A percentile compares a stretch with the other conserved stretches of the same genome.
Conservation (phyloP, 1,140 invertebrate genomes). For the Drosophila sucinea region DNA sequence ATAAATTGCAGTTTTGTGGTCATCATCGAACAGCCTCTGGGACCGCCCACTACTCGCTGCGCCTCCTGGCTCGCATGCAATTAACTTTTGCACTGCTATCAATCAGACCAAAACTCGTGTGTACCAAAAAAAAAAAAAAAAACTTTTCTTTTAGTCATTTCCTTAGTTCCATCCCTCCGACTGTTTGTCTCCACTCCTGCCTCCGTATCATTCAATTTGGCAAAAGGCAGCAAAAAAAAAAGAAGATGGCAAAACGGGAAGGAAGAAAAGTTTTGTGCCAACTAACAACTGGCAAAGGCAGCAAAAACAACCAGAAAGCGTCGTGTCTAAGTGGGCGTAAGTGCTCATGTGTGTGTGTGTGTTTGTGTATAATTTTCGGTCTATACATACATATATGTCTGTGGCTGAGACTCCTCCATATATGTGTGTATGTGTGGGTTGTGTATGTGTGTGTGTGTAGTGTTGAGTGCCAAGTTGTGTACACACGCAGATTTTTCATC, state of each 20-base stretch:
- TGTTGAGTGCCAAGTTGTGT: conserved; percentile 71
- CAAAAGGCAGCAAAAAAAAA: conserved; percentile 40
- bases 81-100: conserved; percentile 77
- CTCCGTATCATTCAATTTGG: conserved; percentile 76
- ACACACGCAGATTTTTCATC: conserved; percentile 71
- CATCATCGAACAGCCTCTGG: conserved; percentile 8
- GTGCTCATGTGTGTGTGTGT: conserved; percentile 45
- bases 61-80: conserved; percentile 45
- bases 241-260: conserved; percentile 8
- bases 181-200: not conserved
- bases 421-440: conserved; percentile 30
- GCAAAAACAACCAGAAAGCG: conserved; percentile 53
- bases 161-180: not conserved
- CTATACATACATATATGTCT: not conserved
- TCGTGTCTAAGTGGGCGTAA: conserved; percentile 63
- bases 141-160: conserved; percentile 64
- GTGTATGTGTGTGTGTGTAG: conserved; percentile 31
- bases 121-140: conserved; percentile 28
- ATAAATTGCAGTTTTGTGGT: conserved; percentile 69
- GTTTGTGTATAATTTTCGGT: conserved; percentile 16
- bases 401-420: conserved; percentile 6
- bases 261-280: conserved; percentile 66
- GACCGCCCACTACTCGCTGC: not conserved
- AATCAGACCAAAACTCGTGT: conserved; percentile 59
- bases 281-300: conserved; percentile 59